phyloP scores from a whole-genome alignment of 2,888 invertebrate genomes.

The Piscicola geometra region DNA sequence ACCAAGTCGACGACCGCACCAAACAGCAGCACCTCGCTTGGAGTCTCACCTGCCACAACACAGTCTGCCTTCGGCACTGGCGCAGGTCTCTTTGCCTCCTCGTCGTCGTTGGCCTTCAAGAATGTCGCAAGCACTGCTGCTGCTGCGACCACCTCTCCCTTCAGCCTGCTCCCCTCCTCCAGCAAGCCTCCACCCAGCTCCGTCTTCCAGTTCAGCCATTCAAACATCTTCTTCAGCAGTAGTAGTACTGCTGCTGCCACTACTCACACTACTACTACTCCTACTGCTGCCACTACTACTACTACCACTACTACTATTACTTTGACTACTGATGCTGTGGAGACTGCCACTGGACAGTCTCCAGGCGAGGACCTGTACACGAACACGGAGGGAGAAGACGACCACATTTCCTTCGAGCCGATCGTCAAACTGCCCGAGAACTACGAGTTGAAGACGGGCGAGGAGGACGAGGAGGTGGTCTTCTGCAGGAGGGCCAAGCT shows the following conservation, averaged over 20 bases:
- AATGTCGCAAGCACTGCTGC: not conserved
- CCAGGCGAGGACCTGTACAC: conserved; percentile 35
- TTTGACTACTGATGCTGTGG: not conserved
- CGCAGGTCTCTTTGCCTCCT: not conserved
- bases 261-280: not conserved
- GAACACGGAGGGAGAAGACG: conserved; percentile 34
- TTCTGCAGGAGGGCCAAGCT: conserved; percentile 74
- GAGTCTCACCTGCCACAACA: not conserved
- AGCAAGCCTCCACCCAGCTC: too few relatives aligned
- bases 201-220: too few relatives aligned
- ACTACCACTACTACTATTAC: not conserved
- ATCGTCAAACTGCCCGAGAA: conserved; percentile 76
- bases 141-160: not conserved
- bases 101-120: not conserved
- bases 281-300: not conserved
- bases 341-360: conserved; percentile 13
- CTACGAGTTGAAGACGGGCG: conserved; percentile 76
- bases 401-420: conserved; percentile 65
- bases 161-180: too few relatives aligned
- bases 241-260: not conserved
- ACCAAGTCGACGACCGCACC: not conserved
- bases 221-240: not conserved
- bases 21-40: not conserved
- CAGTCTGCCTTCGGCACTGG: not conserved
- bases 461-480: conserved; percentile 75